Base-by-base conservation (phyloP, 2,113 vertebrate species). In the Sclerurus mexicanus region DNA sequence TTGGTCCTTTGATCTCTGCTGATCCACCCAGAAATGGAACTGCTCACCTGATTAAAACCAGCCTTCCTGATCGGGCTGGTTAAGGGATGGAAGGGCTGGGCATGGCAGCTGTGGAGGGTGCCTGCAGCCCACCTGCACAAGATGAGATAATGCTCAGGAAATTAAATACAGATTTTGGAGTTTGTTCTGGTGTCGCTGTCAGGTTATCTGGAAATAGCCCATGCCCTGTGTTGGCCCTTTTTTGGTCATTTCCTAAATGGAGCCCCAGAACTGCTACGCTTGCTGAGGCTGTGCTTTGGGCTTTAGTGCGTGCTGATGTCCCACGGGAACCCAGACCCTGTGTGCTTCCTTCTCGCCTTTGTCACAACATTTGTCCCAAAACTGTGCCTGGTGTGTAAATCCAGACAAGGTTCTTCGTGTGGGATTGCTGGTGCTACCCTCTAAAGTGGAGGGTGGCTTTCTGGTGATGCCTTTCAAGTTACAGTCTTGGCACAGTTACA, bases 11-110 rank as follows among this genome's bases (percentile, higher is more conserved):
- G 55, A 64, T 90, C 82, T 90, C 25, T 5, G 3, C 37, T 88
- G 76, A n/a, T 83, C 78, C 47, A 14, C n/a, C 14, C 20, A 16
- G 37, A 22, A 52, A 27, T 25, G 44, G 68, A 87, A 66, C 21
- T 11, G 49, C 84, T 96, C 53, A 64, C 62, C 81, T 93, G 87
- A 79, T 94, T 62, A 72, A 81, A 89, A 68, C 44, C 66, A 91
- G 68, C 22, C 68, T 40, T 80, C 4, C 5, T 50, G 2, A 6
- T 27, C 1, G 22, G 40, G 47, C 59, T 59, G 7, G 50, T 47
- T 67, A 39, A 31, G 71, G 8, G 9, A 27, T 77, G 55, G 71
- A 35, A 50, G 30, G 63, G 24, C 14, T 3, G 9, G n/a, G 33
- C 10, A 4, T 22, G 0, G 25, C 76, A 71, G 80, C 47, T 84